Evolutionary conservation across 2,797 vertebrate species (phyloP), one percentile per base, ranked within the genome.

Genomic region (Galago senegalensis): DNA sequence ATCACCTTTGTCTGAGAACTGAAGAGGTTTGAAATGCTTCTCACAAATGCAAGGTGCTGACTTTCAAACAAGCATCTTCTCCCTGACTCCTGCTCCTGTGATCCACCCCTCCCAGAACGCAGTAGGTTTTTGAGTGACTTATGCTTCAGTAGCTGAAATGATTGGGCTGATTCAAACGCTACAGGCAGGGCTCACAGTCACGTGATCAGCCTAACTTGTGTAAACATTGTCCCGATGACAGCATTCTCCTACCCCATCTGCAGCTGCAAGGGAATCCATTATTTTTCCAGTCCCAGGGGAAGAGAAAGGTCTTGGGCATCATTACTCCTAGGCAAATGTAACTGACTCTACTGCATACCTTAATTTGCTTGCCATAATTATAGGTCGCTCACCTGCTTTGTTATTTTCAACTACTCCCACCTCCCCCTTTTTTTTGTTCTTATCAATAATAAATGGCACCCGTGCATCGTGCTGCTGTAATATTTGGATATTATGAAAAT

Each of bases 281-380:
- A 99, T 99, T 99, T 99, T 98, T 99, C 98, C 97, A 89, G 95
- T 99, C 99, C 98, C 98, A 4, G 89, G 98, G 98, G 99, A 99
- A 98, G 96, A 98, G 97, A 99, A 99, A 99, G 99, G 99, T 99
- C 99, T 99, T 97, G 95, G 97, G 99, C 99, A 99, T 99, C 99
- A 99, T 99, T 99, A 99, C 99, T 99, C 99, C 99, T 99, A 99
- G 98, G 99, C 99, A 99, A 99, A 99, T 99, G 99, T 99, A 99
- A 99, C 99, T 99, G 99, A 99, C 99, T 99, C 99, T 97, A 98
- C 99, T 97, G 97, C 98, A 98, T 99, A 99, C 99, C 99, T 99
- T 99, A 99, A 99, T 99, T 99, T 99, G 99, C 99, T 99, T 99
- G 99, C 98, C 98, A 97, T 99, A 99, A 99, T 99, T 99, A 99